Base-by-base conservation (phyloP, 2,888 invertebrate species). In the Aphodius sticticus region DNA sequence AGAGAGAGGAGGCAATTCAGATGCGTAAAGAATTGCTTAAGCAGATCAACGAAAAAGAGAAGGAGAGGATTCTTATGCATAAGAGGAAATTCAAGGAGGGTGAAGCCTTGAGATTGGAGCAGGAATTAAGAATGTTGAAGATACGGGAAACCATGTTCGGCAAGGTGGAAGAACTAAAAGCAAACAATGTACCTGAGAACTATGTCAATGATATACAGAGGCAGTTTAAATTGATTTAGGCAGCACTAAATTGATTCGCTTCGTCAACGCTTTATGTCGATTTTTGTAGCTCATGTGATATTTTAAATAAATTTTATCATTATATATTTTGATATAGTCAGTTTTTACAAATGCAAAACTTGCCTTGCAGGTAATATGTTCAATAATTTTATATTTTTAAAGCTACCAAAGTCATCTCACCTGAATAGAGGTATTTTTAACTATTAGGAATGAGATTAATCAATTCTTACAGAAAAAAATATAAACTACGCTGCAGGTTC, bases 41-140 rank as follows among this genome's bases (percentile, higher is more conserved):
- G 83, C 94, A 94, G 88, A 93, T 95, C 76, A 93, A 94, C 84
- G 92, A 94, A 82, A 95, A 94, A 84, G 94, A 95, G 86, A 90
- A 91, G 6, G 91, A 93, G 81, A 91, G 92, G 89, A 93, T 93
- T 16, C 91, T 92, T 70, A 85, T 91, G 12, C 91, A 93, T 3
- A 92, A 93, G 86, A 91, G 91, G 86, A 91, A 92, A 76, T 93
- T 92, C 85, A 93, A 93, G 84, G 94, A 95, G 85, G 94, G 94
- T 0, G 89, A 92, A 35, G 93, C 93, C 0, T 89, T 93, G 78
- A 90, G 92, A 80, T 89, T 93, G 84, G 93, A 94, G 84, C 90
- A 90, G 38, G 92, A 93, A 26, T 90, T 91, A 77, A 91, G 93
- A 78, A 91, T 90, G 85, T 88, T 87, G 84, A 88, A 88, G 80